A percentile compares a stretch with the other conserved stretches of the same genome.
phyloP scores from a whole-genome alignment of 2,113 vertebrate genomes.

The Bothrops jararaca region DNA sequence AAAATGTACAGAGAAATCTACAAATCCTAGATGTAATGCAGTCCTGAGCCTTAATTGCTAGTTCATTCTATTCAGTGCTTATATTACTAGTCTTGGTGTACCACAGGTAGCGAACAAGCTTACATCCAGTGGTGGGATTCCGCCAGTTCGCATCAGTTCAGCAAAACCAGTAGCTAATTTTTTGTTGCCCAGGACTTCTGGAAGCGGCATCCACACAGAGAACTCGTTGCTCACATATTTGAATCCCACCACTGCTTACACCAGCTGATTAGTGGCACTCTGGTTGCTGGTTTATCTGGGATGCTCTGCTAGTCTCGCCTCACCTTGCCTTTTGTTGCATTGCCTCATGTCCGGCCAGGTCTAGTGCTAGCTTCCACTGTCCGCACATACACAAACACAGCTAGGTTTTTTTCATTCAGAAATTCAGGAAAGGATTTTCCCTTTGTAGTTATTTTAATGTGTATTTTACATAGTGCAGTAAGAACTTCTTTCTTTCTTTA shows the following conservation, averaged over 20 bases:
- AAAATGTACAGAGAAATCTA: neutral
- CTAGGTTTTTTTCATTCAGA: neutral
- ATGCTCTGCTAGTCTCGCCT: neutral
- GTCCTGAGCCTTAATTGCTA: neutral
- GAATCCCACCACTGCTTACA: neutral
- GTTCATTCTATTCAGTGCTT: neutral
- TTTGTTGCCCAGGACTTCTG: too few species aligned
- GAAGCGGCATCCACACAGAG: too few species aligned
- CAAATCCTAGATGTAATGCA: neutral
- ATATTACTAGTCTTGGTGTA: too few species aligned
- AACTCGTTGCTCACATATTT: too few species aligned
- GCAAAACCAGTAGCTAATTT: too few species aligned
- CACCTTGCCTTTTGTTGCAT: neutral
- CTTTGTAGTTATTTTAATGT: neutral
- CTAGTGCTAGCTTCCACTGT: neutral
- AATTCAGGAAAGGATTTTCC: neutral
- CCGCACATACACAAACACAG: neutral
- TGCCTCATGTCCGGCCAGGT: neutral
- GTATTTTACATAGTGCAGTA: neutral
- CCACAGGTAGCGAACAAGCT: too few species aligned
- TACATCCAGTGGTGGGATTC: neutral
- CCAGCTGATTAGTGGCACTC: neutral
- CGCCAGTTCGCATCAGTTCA: too few species aligned
- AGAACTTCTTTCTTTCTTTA: neutral
- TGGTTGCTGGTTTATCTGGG: neutral